phyloP scores from a whole-genome alignment of 2,888 invertebrate species.

The Apoda limacodes region DNA sequence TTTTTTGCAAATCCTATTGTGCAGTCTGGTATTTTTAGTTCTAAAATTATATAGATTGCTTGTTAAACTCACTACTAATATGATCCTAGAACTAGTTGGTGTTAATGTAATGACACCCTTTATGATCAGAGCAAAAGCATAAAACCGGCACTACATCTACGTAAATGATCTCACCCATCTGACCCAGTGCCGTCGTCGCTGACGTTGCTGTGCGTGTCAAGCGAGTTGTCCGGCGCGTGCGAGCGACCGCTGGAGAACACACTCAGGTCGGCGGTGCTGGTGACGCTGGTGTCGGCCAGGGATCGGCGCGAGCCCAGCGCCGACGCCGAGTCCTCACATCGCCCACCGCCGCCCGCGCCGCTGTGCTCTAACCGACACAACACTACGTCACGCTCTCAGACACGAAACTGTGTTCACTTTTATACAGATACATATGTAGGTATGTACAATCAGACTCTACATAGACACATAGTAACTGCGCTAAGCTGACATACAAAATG shows the following conservation, averaged over 20 bases:
- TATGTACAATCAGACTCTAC: no score
- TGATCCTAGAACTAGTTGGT: no score
- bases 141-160: slow-evolving; percentile 33
- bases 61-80: no score
- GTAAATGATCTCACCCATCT: slow-evolving; percentile 67
- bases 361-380: slow-evolving; percentile 42
- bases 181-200: slow-evolving; percentile 80
- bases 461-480: slow-evolving; percentile 1
- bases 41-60: no score
- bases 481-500: no score
- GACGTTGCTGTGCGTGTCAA: slow-evolving; percentile 81
- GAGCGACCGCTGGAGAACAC: slow-evolving; percentile 82
- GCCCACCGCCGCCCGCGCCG: slow-evolving; percentile 43
- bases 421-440: not conserved
- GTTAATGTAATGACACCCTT: no score
- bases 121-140: no score
- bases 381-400: slow-evolving; percentile 9
- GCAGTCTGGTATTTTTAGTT: no score
- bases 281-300: slow-evolving; percentile 85
- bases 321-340: slow-evolving; percentile 76
- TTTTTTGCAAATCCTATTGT: no score
- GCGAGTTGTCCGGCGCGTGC: slow-evolving; percentile 79
- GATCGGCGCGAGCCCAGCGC: slow-evolving; percentile 81
- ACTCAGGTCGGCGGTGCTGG: slow-evolving; percentile 85
- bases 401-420: not conserved